phyloP scores from a whole-genome alignment of 2,888 invertebrate genomes.

The Pterostichus niger region DNA sequence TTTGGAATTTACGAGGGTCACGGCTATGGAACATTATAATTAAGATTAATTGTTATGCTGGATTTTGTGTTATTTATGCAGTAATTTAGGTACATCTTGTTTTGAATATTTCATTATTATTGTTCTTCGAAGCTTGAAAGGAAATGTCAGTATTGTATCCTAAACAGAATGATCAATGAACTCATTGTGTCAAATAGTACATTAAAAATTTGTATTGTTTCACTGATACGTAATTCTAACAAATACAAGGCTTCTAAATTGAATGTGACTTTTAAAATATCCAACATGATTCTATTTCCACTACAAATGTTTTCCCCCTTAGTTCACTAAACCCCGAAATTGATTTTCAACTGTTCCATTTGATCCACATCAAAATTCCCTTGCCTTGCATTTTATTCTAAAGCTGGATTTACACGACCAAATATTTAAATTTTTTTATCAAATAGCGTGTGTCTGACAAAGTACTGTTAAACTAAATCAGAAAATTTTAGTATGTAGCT shows the following conservation, averaged over 20 bases:
- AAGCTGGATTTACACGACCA: too few relatives aligned
- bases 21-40: constrained; percentile 24
- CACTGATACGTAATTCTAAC: neutral
- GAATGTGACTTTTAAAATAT: constrained; percentile 2
- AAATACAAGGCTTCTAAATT: neutral
- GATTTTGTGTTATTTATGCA: constrained; percentile 38
- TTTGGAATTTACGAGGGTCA: constrained; percentile 57
- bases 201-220: constrained; percentile 6
- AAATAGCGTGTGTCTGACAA: too few relatives aligned
- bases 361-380: constrained; percentile 23
- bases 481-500: too few relatives aligned
- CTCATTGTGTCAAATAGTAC: neutral
- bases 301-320: neutral
- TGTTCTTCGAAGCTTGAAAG: constrained; percentile 13
- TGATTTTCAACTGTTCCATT: constrained; percentile 36
- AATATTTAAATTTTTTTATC: neutral
- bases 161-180: neutral
- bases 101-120: constrained; percentile 45
- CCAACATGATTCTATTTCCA: neutral
- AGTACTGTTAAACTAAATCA: too few relatives aligned
- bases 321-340: neutral
- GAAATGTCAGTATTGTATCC: constrained; percentile 19
- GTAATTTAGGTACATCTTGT: constrained; percentile 57
- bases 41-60: constrained; percentile 50
- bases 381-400: constrained; percentile 3